phyloP scores from a whole-genome alignment of 2,888 invertebrate genomes.

The Hypsopygia costalis region DNA sequence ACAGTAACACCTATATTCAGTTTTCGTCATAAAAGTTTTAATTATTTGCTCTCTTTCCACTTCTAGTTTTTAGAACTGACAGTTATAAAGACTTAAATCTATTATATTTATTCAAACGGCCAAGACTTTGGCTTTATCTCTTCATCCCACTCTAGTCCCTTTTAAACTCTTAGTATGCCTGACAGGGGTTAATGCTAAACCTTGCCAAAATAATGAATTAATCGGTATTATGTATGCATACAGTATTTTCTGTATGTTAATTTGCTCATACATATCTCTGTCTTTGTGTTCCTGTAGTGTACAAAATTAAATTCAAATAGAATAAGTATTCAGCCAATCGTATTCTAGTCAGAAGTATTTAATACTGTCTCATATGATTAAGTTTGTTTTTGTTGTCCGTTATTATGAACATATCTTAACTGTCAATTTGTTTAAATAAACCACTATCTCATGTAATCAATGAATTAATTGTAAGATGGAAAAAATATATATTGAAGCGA shows the following conservation, averaged over 20 bases:
- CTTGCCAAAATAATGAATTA: not conserved
- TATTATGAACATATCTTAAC: slow-evolving; percentile 7
- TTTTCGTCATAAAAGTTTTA: too few species aligned
- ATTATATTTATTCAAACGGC: too few species aligned
- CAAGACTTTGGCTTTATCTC: too few species aligned
- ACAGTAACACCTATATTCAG: too few species aligned
- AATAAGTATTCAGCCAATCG: slow-evolving; percentile 31
- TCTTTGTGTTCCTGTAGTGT: slow-evolving; percentile 4
- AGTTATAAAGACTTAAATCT: too few species aligned
- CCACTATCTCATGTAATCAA: not conserved
- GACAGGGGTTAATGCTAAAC: not conserved
- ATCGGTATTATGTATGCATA: not conserved
- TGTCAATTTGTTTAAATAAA: slow-evolving; percentile 3
- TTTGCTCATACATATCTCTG: slow-evolving; percentile 2
- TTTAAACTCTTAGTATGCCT: not conserved
- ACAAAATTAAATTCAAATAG: slow-evolving; percentile 3
- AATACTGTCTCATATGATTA: slow-evolving; percentile 27
- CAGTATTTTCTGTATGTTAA: not conserved
- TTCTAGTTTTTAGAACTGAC: too few species aligned
- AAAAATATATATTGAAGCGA: too few species aligned
- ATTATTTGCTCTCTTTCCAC: too few species aligned
- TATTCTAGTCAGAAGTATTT: slow-evolving; percentile 56
- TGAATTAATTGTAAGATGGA: too few species aligned
- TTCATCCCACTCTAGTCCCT: too few species aligned
- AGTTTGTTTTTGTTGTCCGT: slow-evolving; percentile 13